phyloP scores from a whole-genome alignment of 2,113 vertebrate species.

The Orientallactaga bullata region DNA sequence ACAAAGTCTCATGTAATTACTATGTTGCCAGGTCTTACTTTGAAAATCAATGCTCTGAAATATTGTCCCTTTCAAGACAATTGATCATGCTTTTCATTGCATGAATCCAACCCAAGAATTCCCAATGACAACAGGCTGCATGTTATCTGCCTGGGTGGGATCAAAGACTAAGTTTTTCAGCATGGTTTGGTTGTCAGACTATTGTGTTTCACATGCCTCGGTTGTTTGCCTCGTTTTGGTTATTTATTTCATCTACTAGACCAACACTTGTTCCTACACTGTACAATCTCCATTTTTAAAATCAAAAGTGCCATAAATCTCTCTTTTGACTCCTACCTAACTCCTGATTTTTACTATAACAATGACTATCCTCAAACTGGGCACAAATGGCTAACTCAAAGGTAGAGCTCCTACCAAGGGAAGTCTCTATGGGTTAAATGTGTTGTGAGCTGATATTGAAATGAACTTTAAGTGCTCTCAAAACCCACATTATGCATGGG shows the following conservation, averaged over 20 bases:
- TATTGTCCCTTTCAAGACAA: neutral
- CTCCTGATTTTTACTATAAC: constrained; percentile 46
- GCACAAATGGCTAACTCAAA: constrained; percentile 35
- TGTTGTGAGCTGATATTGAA: constrained; percentile 44
- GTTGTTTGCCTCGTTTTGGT: constrained; percentile 36
- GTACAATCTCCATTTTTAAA: constrained; percentile 34
- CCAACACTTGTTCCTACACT: constrained; percentile 18
- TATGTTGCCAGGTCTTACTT: neutral
- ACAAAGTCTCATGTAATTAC: constrained; percentile 27
- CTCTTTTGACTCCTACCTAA: constrained; percentile 34
- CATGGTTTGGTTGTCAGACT: neutral
- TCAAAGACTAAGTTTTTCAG: neutral
- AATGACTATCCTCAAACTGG: constrained; percentile 35
- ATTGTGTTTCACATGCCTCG: constrained; percentile 31
- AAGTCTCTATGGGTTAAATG: constrained; percentile 39
- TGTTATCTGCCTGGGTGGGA: neutral
- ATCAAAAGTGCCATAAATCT: constrained; percentile 42
- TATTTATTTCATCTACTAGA: constrained; percentile 34
- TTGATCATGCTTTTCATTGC: constrained; percentile 38
- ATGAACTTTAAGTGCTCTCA: constrained; percentile 75
- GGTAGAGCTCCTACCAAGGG: constrained; percentile 30
- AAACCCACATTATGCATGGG: constrained; percentile 67
- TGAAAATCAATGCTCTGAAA: constrained; percentile 47
- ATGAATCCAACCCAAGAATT: constrained; percentile 9
- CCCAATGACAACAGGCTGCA: neutral